Base-by-base conservation (phyloP, 1,140 invertebrate genomes). In the Tenebrio molitor region DNA sequence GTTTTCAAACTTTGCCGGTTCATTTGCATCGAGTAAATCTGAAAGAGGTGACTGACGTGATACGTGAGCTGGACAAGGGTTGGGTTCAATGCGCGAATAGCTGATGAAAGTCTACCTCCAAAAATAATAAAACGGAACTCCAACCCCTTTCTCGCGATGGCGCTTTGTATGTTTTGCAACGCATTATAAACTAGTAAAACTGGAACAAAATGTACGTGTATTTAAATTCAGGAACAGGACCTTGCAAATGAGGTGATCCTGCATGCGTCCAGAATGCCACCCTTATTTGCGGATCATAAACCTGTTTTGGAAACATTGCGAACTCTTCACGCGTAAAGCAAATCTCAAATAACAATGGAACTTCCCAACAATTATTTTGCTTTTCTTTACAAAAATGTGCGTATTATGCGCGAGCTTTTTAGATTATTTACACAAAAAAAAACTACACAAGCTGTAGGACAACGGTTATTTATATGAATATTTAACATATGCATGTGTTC, bases 161-260 rank as follows among this genome's bases (percentile, higher is more conserved):
- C 12, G 16, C 67, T 69, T 69, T 69, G 44, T 69, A 29, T 58
- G 64, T 76, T 76, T 74, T 64, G 75, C 75, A 76, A 74, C 58
- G 69, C 70, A 76, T 69, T 69, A 74, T 58, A 74, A 77, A 64
- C 76, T 69, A 69, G 74, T 69, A 75, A 74, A 74, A 76, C 74
- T 75, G 74, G 76, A 75, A 73, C 66, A 77, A 77, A 70, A 41
- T 25, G 46, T 53, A 70, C 29, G 8, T 29, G 23, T 21, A 58
- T 58, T 58, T 58, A 58, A 58, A 58, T 58, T 25, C 29, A 15
- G 50, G 67, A 67, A 69, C 46, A 17, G 36, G 14, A 15, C 33
- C 39, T 29, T 53, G 53, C 58, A 72, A 41, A 71, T 39, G 36
- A 68, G 63, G 71, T 66, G 67, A 41, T 62, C 73, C 50, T 71